A percentile compares a stretch with the other conserved stretches of the same genome.
These are phyloP conservation scores for Rhamphomyia laevipes DNA, from an alignment of 2,888 invertebrate species.

Conservation along the genomic window DNA sequence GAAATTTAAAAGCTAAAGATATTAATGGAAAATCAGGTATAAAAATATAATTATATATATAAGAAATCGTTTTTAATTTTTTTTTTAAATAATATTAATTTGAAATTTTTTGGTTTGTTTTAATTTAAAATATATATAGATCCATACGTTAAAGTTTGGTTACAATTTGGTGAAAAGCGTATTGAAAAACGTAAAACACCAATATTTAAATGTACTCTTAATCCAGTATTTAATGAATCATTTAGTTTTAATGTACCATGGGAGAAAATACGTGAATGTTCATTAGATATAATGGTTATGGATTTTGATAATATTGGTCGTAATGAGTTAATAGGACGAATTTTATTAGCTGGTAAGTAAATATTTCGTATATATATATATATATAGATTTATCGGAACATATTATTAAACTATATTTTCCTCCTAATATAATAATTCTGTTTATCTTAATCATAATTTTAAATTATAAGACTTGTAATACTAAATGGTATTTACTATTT, in stretches of 20 bases:
- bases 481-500: no score
- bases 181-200: slow-evolving; percentile 94
- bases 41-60: not conserved
- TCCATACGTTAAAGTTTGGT: slow-evolving; percentile 97
- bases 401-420: no score
- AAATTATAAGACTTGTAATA: no score
- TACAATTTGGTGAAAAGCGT: slow-evolving; percentile 87
- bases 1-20: slow-evolving; percentile 91
- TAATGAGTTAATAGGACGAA: slow-evolving; percentile 84
- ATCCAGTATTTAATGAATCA: slow-evolving; percentile 92
- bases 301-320: slow-evolving; percentile 94
- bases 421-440: no score
- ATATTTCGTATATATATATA: no score
- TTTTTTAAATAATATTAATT: not conserved
- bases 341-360: slow-evolving; percentile 71
- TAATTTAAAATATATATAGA: slow-evolving; percentile 48
- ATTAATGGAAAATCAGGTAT: slow-evolving; percentile 88
- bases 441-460: no score
- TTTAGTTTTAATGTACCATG: slow-evolving; percentile 94
- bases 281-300: slow-evolving; percentile 90
- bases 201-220: slow-evolving; percentile 84
- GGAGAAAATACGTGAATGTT: slow-evolving; percentile 93
- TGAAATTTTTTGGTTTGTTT: not conserved
- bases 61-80: not conserved
- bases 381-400: no score